phyloP scores from a whole-genome alignment of 2,797 vertebrate species.

The Phoxinus dragarum region DNA sequence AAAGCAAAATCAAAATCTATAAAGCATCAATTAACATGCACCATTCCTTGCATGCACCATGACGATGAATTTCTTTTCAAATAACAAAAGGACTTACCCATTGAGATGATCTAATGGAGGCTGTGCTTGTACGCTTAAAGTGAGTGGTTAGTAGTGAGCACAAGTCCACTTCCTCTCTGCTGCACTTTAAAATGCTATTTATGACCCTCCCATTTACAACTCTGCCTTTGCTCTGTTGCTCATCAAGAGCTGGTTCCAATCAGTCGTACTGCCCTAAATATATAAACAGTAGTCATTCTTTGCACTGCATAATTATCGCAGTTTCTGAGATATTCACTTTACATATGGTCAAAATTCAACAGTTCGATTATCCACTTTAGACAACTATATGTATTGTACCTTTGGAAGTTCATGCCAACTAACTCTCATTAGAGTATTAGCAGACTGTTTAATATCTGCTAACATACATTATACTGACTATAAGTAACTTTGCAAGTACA shows the following conservation, averaged over 20 bases:
- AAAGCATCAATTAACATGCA: not conserved
- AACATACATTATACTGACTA: too few relatives aligned
- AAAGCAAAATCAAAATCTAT: not conserved
- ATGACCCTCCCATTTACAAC: constrained; percentile 66
- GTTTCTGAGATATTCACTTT: not conserved
- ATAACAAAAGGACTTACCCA: constrained; percentile 59
- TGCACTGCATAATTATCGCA: not conserved
- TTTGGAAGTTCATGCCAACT: not conserved
- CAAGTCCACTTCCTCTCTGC: constrained; percentile 71
- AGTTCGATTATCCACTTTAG: not conserved
- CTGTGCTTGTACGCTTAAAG: constrained; percentile 34
- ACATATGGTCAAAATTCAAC: not conserved
- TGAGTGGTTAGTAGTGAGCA: constrained; percentile 58
- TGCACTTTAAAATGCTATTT: constrained; percentile 59
- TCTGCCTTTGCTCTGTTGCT: constrained; percentile 19
- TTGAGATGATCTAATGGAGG: constrained; percentile 53
- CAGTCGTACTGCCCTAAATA: not conserved
- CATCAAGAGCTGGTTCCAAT: constrained; percentile 18
- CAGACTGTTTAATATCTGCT: not conserved
- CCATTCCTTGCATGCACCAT: not conserved
- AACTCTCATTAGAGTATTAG: not conserved
- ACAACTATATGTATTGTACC: too few relatives aligned
- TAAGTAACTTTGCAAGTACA: too few relatives aligned
- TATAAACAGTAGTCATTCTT: not conserved
- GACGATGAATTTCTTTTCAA: not conserved